Conservation (phyloP, 1,140 invertebrate genomes). For the Pantala flavescens region DNA sequence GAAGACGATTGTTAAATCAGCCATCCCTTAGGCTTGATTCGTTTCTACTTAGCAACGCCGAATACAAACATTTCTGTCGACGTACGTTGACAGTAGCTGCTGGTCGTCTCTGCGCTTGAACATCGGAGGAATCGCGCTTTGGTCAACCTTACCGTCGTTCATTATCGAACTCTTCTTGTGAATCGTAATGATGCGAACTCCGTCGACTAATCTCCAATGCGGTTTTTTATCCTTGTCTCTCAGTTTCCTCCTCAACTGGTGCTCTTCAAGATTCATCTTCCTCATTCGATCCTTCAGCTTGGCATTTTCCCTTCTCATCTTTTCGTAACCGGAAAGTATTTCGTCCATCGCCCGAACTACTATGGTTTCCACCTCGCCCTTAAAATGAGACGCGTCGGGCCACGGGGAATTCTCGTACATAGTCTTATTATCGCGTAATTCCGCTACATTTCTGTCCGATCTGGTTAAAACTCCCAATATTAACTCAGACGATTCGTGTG, state of each 20-base stretch:
- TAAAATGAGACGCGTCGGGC: no score
- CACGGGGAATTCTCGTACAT: no score
- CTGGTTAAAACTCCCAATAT: no score
- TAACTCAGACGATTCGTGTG: no score
- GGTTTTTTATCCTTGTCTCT: neutral
- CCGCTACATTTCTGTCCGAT: no score
- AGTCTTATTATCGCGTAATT: no score
- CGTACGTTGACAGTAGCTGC: neutral
- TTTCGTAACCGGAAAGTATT: no score
- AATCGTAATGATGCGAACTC: neutral
- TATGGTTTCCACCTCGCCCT: no score
- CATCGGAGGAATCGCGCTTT: neutral
- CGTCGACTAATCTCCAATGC: neutral
- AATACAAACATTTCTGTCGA: neutral
- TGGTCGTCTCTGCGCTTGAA: neutral
- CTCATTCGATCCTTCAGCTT: neutral
- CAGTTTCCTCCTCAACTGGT: neutral
- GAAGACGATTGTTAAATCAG: no score
- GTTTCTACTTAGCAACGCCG: no score
- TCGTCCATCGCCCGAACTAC: no score
- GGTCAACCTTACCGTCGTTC: neutral
- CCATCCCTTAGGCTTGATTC: no score
- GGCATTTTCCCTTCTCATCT: neutral
- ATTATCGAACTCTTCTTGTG: neutral
- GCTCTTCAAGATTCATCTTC: neutral